These are phyloP conservation scores for Drosophila subquinaria DNA, from an alignment of 2,888 invertebrate species.

Conservation along the genomic window DNA sequence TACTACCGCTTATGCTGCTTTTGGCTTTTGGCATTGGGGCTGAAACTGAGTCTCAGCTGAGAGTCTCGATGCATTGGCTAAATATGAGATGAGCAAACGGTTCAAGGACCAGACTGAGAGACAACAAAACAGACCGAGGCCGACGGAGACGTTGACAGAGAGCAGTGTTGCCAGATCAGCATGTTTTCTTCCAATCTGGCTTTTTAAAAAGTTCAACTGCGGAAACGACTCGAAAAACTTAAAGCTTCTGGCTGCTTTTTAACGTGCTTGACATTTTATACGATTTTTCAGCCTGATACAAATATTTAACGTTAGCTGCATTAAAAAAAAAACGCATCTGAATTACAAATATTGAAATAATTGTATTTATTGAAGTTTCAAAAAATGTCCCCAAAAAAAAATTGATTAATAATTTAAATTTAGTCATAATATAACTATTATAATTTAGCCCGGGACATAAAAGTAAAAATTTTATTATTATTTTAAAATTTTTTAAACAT, in stretches of 20 bases:
- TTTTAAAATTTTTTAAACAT: no score
- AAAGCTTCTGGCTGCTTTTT: background rate
- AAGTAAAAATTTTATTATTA: no score
- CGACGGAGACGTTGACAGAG: constrained; percentile 9
- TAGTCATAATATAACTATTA: no score
- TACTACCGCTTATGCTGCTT: constrained; percentile 19
- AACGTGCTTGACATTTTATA: background rate
- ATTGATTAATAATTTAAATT: no score
- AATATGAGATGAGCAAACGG: constrained; percentile 57
- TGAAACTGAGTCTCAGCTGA: constrained; percentile 9
- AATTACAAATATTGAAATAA: no score
- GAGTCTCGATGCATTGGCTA: constrained; percentile 17
- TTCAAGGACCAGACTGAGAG: constrained; percentile 81
- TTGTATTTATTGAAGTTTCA: no score
- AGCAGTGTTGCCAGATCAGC: background rate
- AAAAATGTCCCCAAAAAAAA: no score
- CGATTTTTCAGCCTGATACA: no score
- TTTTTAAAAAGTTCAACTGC: no score
- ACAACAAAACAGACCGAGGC: constrained; percentile 57
- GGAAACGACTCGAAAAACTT: background rate
- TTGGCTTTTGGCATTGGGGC: constrained; percentile 40
- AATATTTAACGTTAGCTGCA: background rate
- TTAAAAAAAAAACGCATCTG: no score
- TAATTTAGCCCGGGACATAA: no score
- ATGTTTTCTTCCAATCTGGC: background rate